These are phyloP conservation scores for Xiphydria camelus DNA, from an alignment of 2,888 invertebrate genomes.

Conservation along the genomic window DNA sequence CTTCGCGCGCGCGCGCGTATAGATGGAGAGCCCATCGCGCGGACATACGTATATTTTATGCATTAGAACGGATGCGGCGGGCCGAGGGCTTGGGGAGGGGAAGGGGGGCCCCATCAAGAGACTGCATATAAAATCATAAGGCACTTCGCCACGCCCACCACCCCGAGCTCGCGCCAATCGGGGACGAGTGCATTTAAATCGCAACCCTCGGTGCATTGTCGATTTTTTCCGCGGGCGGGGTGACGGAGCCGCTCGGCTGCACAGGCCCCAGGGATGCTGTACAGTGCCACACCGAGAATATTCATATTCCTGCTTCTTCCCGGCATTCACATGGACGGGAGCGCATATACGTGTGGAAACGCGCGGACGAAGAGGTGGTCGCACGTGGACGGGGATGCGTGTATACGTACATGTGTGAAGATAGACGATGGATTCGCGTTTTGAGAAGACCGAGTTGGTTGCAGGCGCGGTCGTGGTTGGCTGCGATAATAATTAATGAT, in stretches of 20 bases:
- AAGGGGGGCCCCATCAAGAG: slow-evolving; percentile 44
- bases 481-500: too few relatives aligned
- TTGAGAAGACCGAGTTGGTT: too few relatives aligned
- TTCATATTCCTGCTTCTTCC: slow-evolving; percentile 25
- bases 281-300: slow-evolving; percentile 26
- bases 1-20: background rate
- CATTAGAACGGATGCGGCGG: slow-evolving; percentile 34
- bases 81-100: slow-evolving; percentile 10
- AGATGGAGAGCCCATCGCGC: background rate
- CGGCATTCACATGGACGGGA: too few relatives aligned
- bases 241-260: slow-evolving; percentile 27
- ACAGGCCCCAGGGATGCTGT: background rate
- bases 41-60: slow-evolving; percentile 34
- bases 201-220: slow-evolving; percentile 53
- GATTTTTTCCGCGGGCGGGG: slow-evolving; percentile 44
- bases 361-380: too few relatives aligned
- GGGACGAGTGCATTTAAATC: slow-evolving; percentile 51
- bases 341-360: too few relatives aligned
- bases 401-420: too few relatives aligned
- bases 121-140: slow-evolving; percentile 55
- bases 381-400: too few relatives aligned
- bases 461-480: too few relatives aligned
- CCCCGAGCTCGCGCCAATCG: slow-evolving; percentile 49
- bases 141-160: slow-evolving; percentile 53
- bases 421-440: too few relatives aligned